A percentile compares a stretch with the other conserved stretches of the same genome.
Conservation (phyloP, 2,113 vertebrate species). For the Zapornia atra region DNA sequence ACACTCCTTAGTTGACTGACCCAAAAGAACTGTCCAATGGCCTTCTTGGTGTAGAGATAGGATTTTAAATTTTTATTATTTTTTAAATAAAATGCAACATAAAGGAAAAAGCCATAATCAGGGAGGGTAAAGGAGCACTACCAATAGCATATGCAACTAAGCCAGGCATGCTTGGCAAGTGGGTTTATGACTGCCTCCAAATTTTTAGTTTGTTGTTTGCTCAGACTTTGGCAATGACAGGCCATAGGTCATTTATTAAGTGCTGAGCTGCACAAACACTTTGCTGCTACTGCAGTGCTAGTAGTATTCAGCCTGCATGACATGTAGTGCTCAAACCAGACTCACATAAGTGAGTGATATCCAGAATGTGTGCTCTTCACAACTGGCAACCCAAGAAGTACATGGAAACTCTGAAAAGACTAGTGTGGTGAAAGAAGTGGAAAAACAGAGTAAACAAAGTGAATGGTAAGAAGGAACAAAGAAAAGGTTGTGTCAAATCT, state of each 20-base stretch:
- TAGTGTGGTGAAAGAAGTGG: not conserved
- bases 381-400: not conserved
- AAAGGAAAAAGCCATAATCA: not conserved
- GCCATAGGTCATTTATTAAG: not conserved
- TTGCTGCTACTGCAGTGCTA: not conserved
- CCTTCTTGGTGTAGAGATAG: not conserved
- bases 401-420: not conserved
- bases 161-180: not conserved
- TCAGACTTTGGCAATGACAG: not conserved
- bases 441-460: not conserved
- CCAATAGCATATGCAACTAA: not conserved
- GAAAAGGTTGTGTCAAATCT: not conserved
- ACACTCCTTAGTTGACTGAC: not conserved
- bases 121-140: not conserved
- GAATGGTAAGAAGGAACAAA: not conserved
- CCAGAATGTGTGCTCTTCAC: not conserved
- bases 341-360: accelerated
- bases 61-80: not conserved
- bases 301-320: not conserved
- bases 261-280: not conserved
- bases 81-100: not conserved
- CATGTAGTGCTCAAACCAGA: not conserved
- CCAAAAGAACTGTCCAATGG: not conserved
- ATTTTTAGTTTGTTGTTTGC: not conserved
- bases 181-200: not conserved